Evolutionary conservation across 1,140 invertebrate species (phyloP).

Genomic region (Cyclargus thomasi): DNA sequence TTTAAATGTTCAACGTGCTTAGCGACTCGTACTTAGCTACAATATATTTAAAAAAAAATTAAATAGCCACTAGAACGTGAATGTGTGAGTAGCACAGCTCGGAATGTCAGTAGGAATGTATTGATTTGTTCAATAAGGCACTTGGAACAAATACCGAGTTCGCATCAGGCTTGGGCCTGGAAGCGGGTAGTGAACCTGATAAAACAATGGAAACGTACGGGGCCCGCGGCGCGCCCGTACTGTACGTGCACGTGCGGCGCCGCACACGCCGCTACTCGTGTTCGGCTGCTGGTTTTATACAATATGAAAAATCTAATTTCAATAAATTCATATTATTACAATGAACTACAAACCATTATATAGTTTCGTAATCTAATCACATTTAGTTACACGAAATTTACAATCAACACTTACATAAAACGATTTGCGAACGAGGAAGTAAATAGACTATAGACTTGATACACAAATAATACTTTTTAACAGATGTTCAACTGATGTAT

Average conservation of each 20-base stretch:
- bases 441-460: conserved; percentile 14
- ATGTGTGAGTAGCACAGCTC: conserved; percentile 16
- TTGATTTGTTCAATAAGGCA: conserved; percentile 71
- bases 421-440: conserved; percentile 22
- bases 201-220: conserved; percentile 26
- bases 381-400: conserved; percentile 50
- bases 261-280: background rate
- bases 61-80: background rate
- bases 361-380: conserved; percentile 58
- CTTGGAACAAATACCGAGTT: conserved; percentile 70
- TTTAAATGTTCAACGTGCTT: too few relatives aligned
- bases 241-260: background rate
- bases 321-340: conserved; percentile 36
- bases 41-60: too few relatives aligned
- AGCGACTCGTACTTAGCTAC: too few relatives aligned
- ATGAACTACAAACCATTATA: conserved; percentile 54
- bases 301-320: conserved; percentile 27
- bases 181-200: conserved; percentile 22
- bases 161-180: conserved; percentile 31
- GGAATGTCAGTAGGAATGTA: conserved; percentile 63
- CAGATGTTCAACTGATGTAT: background rate
- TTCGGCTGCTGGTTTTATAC: conserved; percentile 2
- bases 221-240: too few relatives aligned
- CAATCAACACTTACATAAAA: conserved; percentile 44
- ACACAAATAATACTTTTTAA: conserved; percentile 13